A percentile compares a stretch with the other conserved stretches of the same genome.
phyloP scores from a whole-genome alignment of 2,888 invertebrate species.

The Tipula lateralis region DNA sequence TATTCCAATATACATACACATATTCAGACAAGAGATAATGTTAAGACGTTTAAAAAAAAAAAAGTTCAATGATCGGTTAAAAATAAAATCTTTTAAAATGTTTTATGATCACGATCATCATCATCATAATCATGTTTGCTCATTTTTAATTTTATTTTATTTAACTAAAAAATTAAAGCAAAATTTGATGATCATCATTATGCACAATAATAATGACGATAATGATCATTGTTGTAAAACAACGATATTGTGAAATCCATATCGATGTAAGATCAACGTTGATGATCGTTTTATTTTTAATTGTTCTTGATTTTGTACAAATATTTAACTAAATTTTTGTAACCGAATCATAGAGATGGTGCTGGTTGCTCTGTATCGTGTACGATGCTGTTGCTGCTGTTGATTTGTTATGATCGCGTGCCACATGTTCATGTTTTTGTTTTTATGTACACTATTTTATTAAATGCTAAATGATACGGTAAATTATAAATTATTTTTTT shows the following conservation, averaged over 20 bases:
- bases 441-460: neutral
- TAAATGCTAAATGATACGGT: neutral
- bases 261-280: neutral
- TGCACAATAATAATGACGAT: neutral
- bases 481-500: neutral
- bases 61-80: neutral
- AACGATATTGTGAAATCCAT: neutral
- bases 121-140: neutral
- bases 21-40: neutral
- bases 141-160: neutral
- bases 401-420: neutral
- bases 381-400: neutral
- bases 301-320: neutral
- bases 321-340: neutral
- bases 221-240: neutral
- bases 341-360: neutral
- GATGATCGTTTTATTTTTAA: neutral
- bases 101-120: slow-evolving; percentile 19
- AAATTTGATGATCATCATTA: neutral
- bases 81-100: neutral
- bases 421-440: neutral
- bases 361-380: too few species aligned
- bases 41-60: neutral
- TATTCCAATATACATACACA: neutral
- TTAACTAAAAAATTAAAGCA: neutral